These are phyloP conservation scores for Meloidogyne chitwoodi DNA, from an alignment of 1,140 invertebrate genomes.

Conservation along the genomic window DNA sequence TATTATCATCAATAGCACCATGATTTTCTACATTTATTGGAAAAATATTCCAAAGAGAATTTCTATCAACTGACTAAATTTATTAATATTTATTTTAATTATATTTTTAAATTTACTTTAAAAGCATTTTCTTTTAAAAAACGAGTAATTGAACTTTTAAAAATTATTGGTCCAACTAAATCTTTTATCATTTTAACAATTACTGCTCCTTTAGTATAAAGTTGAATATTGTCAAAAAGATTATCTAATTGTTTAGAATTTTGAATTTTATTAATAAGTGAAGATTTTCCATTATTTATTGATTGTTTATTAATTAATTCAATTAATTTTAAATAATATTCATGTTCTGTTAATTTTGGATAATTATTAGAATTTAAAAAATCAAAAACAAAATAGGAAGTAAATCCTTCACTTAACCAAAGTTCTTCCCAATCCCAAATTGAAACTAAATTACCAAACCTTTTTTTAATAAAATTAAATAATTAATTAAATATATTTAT, in stretches of 20 bases:
- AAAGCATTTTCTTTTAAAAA: constrained; percentile 16
- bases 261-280: constrained; percentile 26
- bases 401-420: constrained; percentile 65
- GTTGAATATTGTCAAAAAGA: constrained; percentile 48
- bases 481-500: background rate
- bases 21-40: constrained; percentile 49
- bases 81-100: background rate
- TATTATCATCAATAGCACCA: constrained; percentile 45
- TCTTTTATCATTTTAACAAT: constrained; percentile 52
- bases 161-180: constrained; percentile 43
- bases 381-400: constrained; percentile 60
- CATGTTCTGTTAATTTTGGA: constrained; percentile 50
- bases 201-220: constrained; percentile 51
- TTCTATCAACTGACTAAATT: constrained; percentile 42
- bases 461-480: background rate
- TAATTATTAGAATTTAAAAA: constrained; percentile 45
- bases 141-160: constrained; percentile 44
- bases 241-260: constrained; percentile 34
- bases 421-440: constrained; percentile 64
- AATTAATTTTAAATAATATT: constrained; percentile 28
- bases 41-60: constrained; percentile 42
- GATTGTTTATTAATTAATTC: constrained; percentile 31
- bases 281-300: constrained; percentile 2
- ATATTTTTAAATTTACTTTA: background rate
- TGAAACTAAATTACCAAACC: constrained; percentile 63